Evolutionary conservation across 2,888 invertebrate genomes (phyloP).

Genomic region (Drosophila yooni): DNA sequence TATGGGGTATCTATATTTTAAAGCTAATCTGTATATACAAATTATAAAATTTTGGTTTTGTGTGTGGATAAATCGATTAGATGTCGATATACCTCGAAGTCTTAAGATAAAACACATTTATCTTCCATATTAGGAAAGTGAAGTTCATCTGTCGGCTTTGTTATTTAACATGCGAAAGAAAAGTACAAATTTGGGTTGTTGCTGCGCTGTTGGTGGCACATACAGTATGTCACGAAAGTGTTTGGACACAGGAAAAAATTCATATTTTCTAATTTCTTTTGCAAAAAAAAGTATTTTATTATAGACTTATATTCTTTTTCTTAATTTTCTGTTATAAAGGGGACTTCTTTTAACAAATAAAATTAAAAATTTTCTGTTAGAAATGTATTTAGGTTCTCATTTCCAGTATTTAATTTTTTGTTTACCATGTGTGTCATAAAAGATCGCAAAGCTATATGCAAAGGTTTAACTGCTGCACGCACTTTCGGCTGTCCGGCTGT

Average conservation of each 20-base stretch:
- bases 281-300: neutral
- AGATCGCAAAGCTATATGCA: neutral
- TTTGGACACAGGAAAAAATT: neutral
- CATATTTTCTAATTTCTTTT: neutral
- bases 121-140: neutral
- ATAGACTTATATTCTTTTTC: neutral
- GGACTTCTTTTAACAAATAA: neutral
- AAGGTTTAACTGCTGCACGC: neutral
- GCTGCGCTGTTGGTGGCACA: neutral
- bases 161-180: neutral
- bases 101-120: neutral
- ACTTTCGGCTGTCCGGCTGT: neutral
- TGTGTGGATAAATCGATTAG: neutral
- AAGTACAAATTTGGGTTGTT: neutral
- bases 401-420: neutral
- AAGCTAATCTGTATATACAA: neutral
- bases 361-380: neutral
- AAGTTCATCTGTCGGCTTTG: neutral
- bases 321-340: neutral
- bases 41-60: neutral
- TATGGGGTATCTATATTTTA: neutral
- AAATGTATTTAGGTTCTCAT: too few species aligned
- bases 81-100: neutral
- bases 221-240: neutral
- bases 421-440: neutral